phyloP scores from a whole-genome alignment of 2,888 invertebrate species.

The Creontiades dilutus region DNA sequence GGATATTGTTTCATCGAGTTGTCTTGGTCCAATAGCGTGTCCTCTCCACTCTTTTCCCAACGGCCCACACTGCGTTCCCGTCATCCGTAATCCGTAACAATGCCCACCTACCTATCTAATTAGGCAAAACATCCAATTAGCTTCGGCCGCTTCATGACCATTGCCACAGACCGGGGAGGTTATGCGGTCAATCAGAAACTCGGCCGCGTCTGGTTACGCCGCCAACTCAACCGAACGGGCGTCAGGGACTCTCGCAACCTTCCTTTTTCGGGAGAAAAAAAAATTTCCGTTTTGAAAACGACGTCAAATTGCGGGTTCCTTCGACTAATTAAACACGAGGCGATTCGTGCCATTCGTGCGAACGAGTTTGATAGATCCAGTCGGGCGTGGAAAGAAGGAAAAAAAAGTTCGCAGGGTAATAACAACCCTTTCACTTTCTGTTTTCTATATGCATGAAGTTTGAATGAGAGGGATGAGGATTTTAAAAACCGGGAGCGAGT shows the following conservation, averaged over 20 bases:
- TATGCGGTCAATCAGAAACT: constrained; percentile 28
- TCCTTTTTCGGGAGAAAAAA: too few relatives aligned
- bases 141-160: background rate
- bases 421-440: constrained; percentile 38
- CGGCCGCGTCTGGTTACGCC: background rate
- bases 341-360: constrained; percentile 29
- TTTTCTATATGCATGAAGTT: constrained; percentile 43
- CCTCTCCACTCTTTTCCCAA: background rate
- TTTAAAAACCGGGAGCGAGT: background rate
- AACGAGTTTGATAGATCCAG: constrained; percentile 22
- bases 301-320: background rate
- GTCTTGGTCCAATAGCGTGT: background rate
- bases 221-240: background rate
- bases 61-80: background rate
- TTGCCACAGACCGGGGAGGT: constrained; percentile 42
- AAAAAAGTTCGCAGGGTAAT: constrained; percentile 31
- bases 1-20: background rate
- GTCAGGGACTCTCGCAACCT: too few relatives aligned
- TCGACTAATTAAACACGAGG: constrained; percentile 20
- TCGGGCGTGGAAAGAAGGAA: background rate
- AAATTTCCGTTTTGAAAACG: too few relatives aligned
- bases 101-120: background rate
- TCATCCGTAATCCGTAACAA: background rate
- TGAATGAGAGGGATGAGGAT: constrained; percentile 25
- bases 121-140: constrained; percentile 26